Evolutionary conservation across 1,140 invertebrate species (phyloP), one percentile per base, ranked within the genome.

Genomic region (Lasaia peninsularis): DNA sequence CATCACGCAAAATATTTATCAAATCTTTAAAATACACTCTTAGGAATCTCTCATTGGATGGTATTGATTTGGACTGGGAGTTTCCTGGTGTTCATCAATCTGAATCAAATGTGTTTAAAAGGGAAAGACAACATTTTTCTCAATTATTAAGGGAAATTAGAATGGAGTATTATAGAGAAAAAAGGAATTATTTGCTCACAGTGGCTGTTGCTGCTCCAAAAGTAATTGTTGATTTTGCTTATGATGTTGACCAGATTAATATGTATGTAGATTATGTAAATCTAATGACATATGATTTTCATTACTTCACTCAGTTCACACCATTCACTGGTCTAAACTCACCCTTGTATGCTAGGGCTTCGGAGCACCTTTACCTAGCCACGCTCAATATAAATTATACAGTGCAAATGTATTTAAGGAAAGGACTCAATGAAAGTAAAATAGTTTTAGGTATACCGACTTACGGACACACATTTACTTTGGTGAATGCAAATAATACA

Each of bases 251-350:
- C 16, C 91, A 93, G 79, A 91, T 97, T 56, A 95, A 95, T 60
- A 87, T 93, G 90, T 97, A 94, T 80, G 91, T 95, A 2, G 96
- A 98, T 80, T 97, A 93, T 90, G 91, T 97, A 0, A 97, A 96
- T 80, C 69, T 98, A 3, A 98, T 98, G 96, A 92, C 94, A 0
- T 98, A 98, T 75, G 96, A 98, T 78, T 98, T 93, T 70, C 96
- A 98, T 81, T 94, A 93, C 65, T 97, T 92, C 69, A 91, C 92
- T 3, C 90, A 91, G 77, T 92, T 93, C 62, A 93, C 93, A 14
- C 96, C 96, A 4, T 92, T 96, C 52, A 97, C 96, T 32, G 96
- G 91, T 0, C 88, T 96, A 0, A 97, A 97, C 85, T 92, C 96
- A 0, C 96, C 96, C 0, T 85, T 98, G 0, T 96, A 92, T 78